Percentiles rank a stretch among this genome's conserved stretches.
These are phyloP conservation scores for Sebastes reedi DNA, from an alignment of 2,797 vertebrate genomes.

Conservation along the genomic window DNA sequence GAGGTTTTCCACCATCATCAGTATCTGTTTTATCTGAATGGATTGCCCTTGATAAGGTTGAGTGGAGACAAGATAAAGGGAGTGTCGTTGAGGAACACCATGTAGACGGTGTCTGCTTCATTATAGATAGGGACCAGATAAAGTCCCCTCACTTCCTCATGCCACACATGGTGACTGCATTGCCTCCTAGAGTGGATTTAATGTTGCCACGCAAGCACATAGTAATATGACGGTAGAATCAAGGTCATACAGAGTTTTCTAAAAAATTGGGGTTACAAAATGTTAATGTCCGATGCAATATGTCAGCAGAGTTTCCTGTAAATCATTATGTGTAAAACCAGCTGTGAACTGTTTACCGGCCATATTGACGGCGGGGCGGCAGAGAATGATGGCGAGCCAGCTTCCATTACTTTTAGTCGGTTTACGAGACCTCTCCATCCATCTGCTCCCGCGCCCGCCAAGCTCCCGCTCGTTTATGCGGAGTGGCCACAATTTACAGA, in stretches of 20 bases:
- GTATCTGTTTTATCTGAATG: constrained; percentile 32
- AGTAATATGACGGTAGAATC: not conserved
- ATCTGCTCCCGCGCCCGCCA: constrained; percentile 32
- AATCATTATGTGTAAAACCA: constrained; percentile 40
- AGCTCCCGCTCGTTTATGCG: constrained; percentile 48
- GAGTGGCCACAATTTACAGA: constrained; percentile 77
- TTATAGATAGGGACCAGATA: constrained; percentile 48
- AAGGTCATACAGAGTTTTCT: not conserved
- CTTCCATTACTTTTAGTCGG: constrained; percentile 34
- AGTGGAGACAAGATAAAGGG: constrained; percentile 53
- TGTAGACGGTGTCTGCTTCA: constrained; percentile 17
- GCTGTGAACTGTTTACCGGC: constrained; percentile 37
- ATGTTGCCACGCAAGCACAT: not conserved
- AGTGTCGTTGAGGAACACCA: constrained; percentile 59
- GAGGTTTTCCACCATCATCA: constrained; percentile 25
- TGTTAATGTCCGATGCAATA: not conserved
- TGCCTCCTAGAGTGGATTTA: not conserved
- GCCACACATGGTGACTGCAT: constrained; percentile 9
- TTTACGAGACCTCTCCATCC: constrained; percentile 45
- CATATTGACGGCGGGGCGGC: constrained; percentile 24
- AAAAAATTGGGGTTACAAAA: not conserved
- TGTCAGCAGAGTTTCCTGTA: constrained; percentile 14
- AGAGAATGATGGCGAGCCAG: constrained; percentile 36
- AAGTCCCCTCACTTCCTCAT: constrained; percentile 27
- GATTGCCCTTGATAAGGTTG: constrained; percentile 34